Base-by-base conservation (phyloP, 1,140 invertebrate species). In the Agrilus planipennis region DNA sequence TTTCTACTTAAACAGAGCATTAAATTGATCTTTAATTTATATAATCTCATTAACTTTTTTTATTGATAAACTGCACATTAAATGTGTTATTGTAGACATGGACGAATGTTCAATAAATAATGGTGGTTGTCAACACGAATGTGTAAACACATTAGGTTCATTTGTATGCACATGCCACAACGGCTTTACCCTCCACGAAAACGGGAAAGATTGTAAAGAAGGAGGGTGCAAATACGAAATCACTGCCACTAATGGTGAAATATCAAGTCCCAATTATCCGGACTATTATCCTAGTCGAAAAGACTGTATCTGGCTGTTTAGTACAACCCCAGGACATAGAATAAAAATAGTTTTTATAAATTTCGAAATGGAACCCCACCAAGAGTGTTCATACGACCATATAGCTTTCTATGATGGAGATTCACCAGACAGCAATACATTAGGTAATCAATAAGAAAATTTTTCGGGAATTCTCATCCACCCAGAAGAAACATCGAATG, bases 241-340 rank as follows among this genome's bases (percentile, higher is more conserved):
- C 25, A 77, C 75, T 0, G 70, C 73, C 12, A 72, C 87, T 17
- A 70, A 69, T 52, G 89, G 92, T 0, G 79, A 79, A 18, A 84
- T 98, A 31, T 80, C 76, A 20, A 77, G 74, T 58, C 94, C 94
- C 1, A 95, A 96, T 64, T 97, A 89, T 66, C 94, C 94, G 0
- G 86, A 95, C 44, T 76, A 77, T 46, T 99, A 99, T 71, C 92
- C 93, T 0, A 77, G 81, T n/a, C 72, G 80, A 39, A 94, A 94
- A 55, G 90, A 96, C 54, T 99, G 94, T 57, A 84, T 95, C 5
- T 99, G 94, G 94, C 86, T 92, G 49, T 93, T 98, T 59, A 84
- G 79, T 1, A 96, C 92, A 0, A 95, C 89, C 1, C 88, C 90
- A 1, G 94, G 94, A 0, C 94, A 99, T 63, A 71, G 93, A 32